These are phyloP conservation scores for Gisinianus flammeolus DNA, from an alignment of 2,888 invertebrate genomes.

Conservation along the genomic window DNA sequence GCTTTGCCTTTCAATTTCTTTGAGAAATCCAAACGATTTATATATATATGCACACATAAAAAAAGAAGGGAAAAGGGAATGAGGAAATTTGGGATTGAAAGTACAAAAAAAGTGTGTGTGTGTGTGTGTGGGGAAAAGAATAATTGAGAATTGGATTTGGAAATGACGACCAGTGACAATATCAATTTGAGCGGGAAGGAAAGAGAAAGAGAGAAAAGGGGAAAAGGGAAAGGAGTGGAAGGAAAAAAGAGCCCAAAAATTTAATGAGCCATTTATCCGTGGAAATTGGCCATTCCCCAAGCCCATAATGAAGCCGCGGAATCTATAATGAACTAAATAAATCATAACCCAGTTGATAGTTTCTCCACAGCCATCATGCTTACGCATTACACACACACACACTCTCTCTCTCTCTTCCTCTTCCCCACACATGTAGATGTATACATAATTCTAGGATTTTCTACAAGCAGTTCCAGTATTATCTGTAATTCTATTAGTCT, in stretches of 20 bases:
- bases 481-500: not conserved
- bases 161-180: too few species aligned
- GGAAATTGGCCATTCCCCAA: constrained; percentile 42
- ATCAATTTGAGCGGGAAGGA: not conserved
- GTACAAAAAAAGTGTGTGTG: too few species aligned
- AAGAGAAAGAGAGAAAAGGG: not conserved
- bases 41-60: too few species aligned
- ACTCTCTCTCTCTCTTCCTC: not conserved
- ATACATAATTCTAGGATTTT: not conserved
- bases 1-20: too few species aligned
- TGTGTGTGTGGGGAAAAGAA: too few species aligned
- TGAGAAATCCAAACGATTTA: too few species aligned
- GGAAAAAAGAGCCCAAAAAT: constrained; percentile 30
- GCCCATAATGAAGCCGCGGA: constrained; percentile 39
- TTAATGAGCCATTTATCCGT: constrained; percentile 40
- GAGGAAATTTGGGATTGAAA: too few species aligned
- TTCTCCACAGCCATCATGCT: not conserved
- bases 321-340: constrained; percentile 42
- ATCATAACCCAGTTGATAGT: constrained; percentile 31
- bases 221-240: not conserved
- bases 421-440: not conserved
- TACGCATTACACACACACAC: not conserved
- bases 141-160: too few species aligned
- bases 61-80: too few species aligned
- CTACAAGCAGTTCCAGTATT: not conserved